Percentiles rank a stretch among this genome's conserved stretches.
phyloP scores from a whole-genome alignment of 2,113 vertebrate species.

The Apus apus region DNA sequence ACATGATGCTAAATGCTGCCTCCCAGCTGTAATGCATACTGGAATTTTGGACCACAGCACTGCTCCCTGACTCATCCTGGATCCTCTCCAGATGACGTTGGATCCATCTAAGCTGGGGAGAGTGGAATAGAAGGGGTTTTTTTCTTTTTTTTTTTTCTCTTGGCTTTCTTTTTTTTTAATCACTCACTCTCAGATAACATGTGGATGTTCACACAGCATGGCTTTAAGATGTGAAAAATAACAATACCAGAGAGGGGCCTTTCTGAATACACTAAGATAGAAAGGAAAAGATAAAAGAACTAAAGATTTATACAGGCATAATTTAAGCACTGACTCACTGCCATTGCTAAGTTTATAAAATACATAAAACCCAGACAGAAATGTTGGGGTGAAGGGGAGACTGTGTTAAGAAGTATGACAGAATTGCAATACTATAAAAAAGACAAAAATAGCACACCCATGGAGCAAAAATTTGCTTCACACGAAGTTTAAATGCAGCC shows the following conservation, averaged over 20 bases:
- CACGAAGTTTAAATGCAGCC: background rate
- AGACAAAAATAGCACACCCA: background rate
- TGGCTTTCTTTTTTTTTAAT: background rate
- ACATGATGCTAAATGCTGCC: constrained; percentile 40
- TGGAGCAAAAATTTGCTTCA: background rate
- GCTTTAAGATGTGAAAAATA: constrained; percentile 6
- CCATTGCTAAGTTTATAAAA: constrained; percentile 23
- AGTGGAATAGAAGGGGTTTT: background rate
- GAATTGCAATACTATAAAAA: background rate
- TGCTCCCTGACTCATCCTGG: constrained; percentile 61
- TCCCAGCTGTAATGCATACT: constrained; percentile 51
- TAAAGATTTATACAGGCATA: background rate
- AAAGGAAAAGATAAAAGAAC: background rate
- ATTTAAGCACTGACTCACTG: constrained; percentile 51
- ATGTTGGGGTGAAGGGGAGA: background rate
- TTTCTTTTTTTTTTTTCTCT: background rate
- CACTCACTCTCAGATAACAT: background rate
- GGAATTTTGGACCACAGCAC: constrained; percentile 48
- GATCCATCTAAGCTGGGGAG: background rate
- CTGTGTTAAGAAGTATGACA: background rate
- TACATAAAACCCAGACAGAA: constrained; percentile 21
- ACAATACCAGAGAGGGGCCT: background rate
- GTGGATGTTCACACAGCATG: background rate
- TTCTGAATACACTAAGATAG: background rate
- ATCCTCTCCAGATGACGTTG: constrained; percentile 36